phyloP scores from a whole-genome alignment of 1,140 invertebrate species.

The Pararge aegeria region DNA sequence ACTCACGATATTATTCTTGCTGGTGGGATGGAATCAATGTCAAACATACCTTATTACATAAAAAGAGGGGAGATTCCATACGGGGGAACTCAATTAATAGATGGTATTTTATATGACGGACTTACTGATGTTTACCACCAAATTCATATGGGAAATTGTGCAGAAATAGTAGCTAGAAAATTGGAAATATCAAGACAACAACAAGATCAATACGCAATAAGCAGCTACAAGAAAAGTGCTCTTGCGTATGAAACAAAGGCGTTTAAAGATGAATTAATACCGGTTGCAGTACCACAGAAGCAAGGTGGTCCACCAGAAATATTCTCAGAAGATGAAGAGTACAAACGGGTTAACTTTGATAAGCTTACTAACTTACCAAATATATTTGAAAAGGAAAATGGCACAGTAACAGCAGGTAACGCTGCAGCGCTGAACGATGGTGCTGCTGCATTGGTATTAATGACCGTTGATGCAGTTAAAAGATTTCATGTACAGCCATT shows the following conservation, averaged over 20 bases:
- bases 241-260: constrained; percentile 89
- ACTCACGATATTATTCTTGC: constrained; percentile 93
- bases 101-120: constrained; percentile 98
- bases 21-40: constrained; percentile 99
- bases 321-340: constrained; percentile 96
- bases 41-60: constrained; percentile 99
- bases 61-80: constrained; percentile 93
- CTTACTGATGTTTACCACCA: constrained; percentile 99
- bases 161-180: constrained; percentile 98
- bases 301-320: constrained; percentile 89
- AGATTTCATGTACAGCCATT: constrained; percentile 91
- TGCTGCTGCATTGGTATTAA: constrained; percentile 94
- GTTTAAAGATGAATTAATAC: constrained; percentile 93
- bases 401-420: constrained; percentile 99
- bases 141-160: constrained; percentile 99
- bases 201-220: constrained; percentile 97
- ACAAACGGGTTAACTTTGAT: constrained; percentile 95
- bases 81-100: constrained; percentile 93
- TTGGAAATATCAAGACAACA: constrained; percentile 90
- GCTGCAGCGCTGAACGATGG: constrained; percentile 99
- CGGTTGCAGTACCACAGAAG: constrained; percentile 91
- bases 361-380: constrained; percentile 94
- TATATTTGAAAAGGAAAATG: constrained; percentile 95
- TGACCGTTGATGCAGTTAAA: constrained; percentile 88
- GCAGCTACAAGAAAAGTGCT: constrained; percentile 94